These are phyloP conservation scores for Phylloscopus whistleri DNA, from an alignment of 2,113 vertebrate species.

Conservation along the genomic window DNA sequence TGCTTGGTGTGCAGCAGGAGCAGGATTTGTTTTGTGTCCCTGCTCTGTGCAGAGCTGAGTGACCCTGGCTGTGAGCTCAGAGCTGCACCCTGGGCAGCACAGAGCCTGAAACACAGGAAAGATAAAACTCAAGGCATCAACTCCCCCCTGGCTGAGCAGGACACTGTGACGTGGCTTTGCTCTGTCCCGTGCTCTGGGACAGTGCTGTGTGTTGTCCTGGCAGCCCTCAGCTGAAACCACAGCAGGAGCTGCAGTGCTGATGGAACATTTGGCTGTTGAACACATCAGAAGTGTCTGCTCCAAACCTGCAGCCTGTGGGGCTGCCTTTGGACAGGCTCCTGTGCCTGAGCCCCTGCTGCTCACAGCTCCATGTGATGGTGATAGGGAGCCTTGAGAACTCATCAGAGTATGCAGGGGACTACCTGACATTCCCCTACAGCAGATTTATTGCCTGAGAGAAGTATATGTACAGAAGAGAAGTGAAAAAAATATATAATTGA, in stretches of 20 bases:
- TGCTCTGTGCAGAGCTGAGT: too few species aligned
- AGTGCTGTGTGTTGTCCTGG: accelerated
- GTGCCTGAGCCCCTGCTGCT: neutral
- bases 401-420: neutral
- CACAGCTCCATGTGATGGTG: neutral
- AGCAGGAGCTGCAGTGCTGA: neutral
- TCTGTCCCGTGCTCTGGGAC: accelerated
- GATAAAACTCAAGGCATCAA: accelerated
- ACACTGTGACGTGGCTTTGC: accelerated
- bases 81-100: neutral
- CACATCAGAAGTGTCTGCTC: neutral
- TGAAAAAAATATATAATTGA: neutral
- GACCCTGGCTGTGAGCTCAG: neutral
- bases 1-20: too few species aligned
- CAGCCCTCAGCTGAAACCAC: neutral
- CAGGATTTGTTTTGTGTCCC: too few species aligned
- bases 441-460: neutral
- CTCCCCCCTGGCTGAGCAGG: neutral
- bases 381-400: neutral
- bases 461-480: neutral
- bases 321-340: neutral
- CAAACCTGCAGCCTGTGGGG: neutral
- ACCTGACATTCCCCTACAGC: neutral
- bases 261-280: neutral
- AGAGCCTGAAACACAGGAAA: neutral